Conservation (phyloP, 1,140 invertebrate species). For the Lepidostoma basale region DNA sequence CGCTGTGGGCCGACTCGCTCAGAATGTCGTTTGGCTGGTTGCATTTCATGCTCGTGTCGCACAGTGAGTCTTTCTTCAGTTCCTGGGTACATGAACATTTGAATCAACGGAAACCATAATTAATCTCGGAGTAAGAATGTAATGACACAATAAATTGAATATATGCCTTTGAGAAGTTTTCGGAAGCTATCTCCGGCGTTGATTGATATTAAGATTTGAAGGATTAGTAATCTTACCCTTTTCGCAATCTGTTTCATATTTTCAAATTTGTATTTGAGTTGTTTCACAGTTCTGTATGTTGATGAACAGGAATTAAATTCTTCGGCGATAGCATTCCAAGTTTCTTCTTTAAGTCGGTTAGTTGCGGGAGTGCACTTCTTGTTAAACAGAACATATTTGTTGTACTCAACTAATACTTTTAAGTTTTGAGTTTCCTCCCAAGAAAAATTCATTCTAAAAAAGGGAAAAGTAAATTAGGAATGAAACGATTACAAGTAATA, state of each 20-base stretch:
- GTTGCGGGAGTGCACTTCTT: not conserved
- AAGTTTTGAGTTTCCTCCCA: conserved; percentile 14
- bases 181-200: not conserved
- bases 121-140: not conserved
- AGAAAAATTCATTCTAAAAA: conserved; percentile 9
- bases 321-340: conserved; percentile 13
- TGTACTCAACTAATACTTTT: conserved; percentile 9
- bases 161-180: not conserved
- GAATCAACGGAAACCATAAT: not conserved
- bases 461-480: not conserved
- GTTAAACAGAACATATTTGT: conserved; percentile 16
- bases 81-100: not conserved
- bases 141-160: not conserved
- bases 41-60: not conserved
- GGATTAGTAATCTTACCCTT: not conserved
- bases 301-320: conserved; percentile 15
- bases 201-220: not conserved
- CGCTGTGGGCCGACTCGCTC: not conserved
- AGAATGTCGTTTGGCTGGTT: not conserved
- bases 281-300: conserved; percentile 9
- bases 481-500: no score
- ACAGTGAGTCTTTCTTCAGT: not conserved
- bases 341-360: conserved; percentile 10
- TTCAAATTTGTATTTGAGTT: conserved; percentile 24
- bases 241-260: conserved; percentile 12